Evolutionary conservation across 2,113 vertebrate genomes (phyloP).

Genomic region (Casuarius casuarius): DNA sequence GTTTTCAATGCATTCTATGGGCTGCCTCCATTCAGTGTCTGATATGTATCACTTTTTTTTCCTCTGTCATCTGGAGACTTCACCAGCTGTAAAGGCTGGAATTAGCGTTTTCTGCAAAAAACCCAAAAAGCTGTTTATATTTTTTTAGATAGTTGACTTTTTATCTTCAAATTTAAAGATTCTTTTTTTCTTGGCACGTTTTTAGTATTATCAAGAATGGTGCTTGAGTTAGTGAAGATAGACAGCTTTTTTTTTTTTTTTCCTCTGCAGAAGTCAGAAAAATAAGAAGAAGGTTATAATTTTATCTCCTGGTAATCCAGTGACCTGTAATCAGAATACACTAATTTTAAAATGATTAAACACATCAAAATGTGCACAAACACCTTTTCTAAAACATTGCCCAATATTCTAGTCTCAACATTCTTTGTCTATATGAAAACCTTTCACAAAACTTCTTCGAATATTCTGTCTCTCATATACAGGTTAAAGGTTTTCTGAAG

Average conservation of each 20-base stretch:
- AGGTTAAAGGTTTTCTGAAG: background rate
- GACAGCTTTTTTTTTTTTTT: background rate
- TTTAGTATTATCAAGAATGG: background rate
- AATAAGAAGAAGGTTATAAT: background rate
- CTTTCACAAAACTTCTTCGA: background rate
- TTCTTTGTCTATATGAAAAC: background rate
- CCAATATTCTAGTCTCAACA: background rate
- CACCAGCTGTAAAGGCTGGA: background rate
- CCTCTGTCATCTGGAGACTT: background rate
- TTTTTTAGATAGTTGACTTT: background rate
- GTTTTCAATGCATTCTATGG: background rate
- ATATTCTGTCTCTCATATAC: background rate
- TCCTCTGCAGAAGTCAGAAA: background rate
- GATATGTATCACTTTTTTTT: background rate
- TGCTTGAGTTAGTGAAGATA: background rate
- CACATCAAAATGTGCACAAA: background rate
- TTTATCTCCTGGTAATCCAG: background rate
- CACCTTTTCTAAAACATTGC: background rate
- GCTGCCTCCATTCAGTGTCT: background rate
- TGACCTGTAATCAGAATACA: background rate
- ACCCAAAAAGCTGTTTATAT: background rate
- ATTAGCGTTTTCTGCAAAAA: background rate
- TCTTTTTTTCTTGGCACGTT: background rate
- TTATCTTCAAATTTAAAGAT: background rate
- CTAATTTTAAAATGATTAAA: background rate